phyloP scores from a whole-genome alignment of 2,888 invertebrate species.

The Rotaria magnacalcarata region DNA sequence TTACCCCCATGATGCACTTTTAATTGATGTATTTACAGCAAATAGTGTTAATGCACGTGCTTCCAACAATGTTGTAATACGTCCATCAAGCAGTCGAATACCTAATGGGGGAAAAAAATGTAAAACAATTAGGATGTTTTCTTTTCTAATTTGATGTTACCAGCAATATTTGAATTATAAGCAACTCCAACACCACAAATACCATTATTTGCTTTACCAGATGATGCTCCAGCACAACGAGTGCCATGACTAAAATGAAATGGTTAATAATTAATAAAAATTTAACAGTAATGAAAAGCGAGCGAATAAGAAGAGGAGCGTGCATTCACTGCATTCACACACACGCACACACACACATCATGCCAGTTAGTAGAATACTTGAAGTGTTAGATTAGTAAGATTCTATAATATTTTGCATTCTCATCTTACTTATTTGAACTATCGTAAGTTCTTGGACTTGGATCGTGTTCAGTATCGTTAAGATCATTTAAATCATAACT shows the following conservation, averaged over 20 bases:
- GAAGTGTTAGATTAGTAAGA: not conserved
- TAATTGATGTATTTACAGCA: constrained; percentile 38
- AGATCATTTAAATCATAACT: constrained; percentile 47
- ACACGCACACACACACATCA: not conserved
- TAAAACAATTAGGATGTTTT: not conserved
- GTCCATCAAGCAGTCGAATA: constrained; percentile 46
- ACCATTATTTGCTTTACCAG: constrained; percentile 42
- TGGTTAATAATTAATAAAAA: not conserved
- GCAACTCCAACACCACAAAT: constrained; percentile 46
- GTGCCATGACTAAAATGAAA: constrained; percentile 41
- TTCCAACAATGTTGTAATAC: constrained; percentile 44
- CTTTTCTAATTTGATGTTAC: not conserved
- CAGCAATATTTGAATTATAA: constrained; percentile 41
- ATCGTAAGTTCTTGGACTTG: constrained; percentile 45
- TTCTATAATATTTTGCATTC: not conserved
- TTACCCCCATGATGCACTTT: constrained; percentile 45
- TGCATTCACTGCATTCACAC: not conserved
- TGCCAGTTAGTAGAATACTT: not conserved
- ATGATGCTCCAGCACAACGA: constrained; percentile 44
- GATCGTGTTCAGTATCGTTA: constrained; percentile 45
- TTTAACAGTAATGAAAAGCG: not conserved
- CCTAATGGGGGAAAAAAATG: not conserved
- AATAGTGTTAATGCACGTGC: constrained; percentile 40
- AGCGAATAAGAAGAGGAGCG: not conserved
- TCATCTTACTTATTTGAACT: constrained; percentile 43